Conservation (phyloP, 2,888 invertebrate genomes). For the Darwinula stevensoni region DNA sequence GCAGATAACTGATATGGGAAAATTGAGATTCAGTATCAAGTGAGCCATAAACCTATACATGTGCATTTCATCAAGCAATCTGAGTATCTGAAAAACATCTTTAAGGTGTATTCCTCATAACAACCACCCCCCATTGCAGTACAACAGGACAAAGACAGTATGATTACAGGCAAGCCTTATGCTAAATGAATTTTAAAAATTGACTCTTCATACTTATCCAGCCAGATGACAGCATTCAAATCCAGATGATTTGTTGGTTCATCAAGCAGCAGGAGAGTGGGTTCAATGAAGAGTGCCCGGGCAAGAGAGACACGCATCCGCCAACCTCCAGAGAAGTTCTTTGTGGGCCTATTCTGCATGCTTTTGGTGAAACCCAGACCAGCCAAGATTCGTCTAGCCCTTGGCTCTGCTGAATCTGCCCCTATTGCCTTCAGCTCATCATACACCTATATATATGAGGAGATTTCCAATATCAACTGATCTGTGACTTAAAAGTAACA, state of each 20-base stretch:
- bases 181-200: too few species aligned
- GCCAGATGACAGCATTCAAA: constrained; percentile 97
- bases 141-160: too few species aligned
- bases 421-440: constrained; percentile 83
- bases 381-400: constrained; percentile 78
- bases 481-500: too few species aligned
- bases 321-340: constrained; percentile 56
- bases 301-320: constrained; percentile 95
- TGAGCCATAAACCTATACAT: too few species aligned
- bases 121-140: too few species aligned
- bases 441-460: constrained; percentile 47
- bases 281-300: constrained; percentile 82
- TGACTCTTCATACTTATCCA: constrained; percentile 86
- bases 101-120: too few species aligned
- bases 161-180: too few species aligned
- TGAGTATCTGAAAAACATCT: too few species aligned
- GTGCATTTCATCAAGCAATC: too few species aligned
- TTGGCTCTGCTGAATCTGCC: constrained; percentile 89
- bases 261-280: constrained; percentile 81
- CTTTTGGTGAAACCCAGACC: constrained; percentile 64
- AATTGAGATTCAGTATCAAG: background rate
- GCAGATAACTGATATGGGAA: constrained; percentile 41
- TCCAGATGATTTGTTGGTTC: constrained; percentile 99
- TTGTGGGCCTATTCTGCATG: constrained; percentile 53
- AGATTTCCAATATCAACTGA: constrained; percentile 1